Evolutionary conservation across 2,888 invertebrate genomes (phyloP), one percentile per base, ranked within the genome.

Genomic region (Steinernema carpocapsae): DNA sequence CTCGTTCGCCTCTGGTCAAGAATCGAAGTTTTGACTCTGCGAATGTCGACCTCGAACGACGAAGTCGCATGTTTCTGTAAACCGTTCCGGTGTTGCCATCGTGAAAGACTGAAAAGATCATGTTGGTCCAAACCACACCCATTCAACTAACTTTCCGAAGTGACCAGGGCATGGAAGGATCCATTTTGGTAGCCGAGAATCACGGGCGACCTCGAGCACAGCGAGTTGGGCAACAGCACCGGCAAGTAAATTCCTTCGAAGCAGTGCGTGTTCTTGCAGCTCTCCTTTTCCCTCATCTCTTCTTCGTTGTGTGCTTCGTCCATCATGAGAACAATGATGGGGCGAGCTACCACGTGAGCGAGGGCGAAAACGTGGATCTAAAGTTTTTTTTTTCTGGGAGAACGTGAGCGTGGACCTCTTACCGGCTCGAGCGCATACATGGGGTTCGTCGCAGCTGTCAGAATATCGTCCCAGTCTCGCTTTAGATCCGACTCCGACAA

Each of bases 241-340:
- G 76, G 76, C 48, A 76, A 45, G 32, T 76, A 76, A 24, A 76
- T 72, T 14, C 76, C 76, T 32, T 76, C 76, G 42, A 37, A 72
- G 22, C 71, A 64, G 37, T 76, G 76, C 24, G 52, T 42, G 22
- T 70, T 51, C 22, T 71, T 51, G 22, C 71, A 71, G n/a, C 72
- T 26, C 37, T 46, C 46, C 29, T 46, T 74, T 22, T 42, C 52
- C 29, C 64, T 45, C 70, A 74, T 45, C 46, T 74, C 70, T 19
- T 64, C 43, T 46, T 64, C 59, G 26, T 74, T 71, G n/a, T 56
- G 52, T 26, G 75, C 52, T 32, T 72, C 75, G 26, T 75, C 72
- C 75, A 75, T 75, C 56, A 76, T 71, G 6, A 76, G n/a, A 10
- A 76, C 75, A 17, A 76, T 42, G 14, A 76, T 76, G 12, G 76